phyloP scores from a whole-genome alignment of 2,888 invertebrate genomes.

The Drosophila ochracea region DNA sequence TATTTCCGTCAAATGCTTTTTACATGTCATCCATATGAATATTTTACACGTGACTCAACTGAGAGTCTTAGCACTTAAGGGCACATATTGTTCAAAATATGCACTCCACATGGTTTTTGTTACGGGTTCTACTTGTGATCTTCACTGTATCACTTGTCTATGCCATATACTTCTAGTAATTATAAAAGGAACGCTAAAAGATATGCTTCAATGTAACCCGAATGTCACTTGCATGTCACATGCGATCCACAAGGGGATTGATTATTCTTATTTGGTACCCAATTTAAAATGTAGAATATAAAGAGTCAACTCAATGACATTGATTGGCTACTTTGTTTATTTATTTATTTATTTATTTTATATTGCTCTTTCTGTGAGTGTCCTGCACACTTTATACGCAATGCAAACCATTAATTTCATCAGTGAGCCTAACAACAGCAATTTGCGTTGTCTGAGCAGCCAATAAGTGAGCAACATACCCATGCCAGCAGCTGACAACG shows the following conservation, averaged over 20 bases:
- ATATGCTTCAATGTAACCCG: neutral
- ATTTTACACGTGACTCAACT: neutral
- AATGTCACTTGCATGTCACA: neutral
- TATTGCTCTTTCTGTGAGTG: neutral
- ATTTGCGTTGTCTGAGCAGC: conserved; percentile 25
- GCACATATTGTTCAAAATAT: neutral
- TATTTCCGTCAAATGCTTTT: neutral
- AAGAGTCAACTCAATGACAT: conserved; percentile 34
- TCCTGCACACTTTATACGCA: conserved; percentile 10
- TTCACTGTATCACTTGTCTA: neutral
- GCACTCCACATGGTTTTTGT: neutral
- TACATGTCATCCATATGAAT: neutral
- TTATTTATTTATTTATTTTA: conserved; percentile 4
- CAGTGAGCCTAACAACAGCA: conserved; percentile 14
- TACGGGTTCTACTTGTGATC: neutral
- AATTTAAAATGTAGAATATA: neutral
- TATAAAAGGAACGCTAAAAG: neutral
- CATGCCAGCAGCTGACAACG: neutral
- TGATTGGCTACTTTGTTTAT: conserved; percentile 55
- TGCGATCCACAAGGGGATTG: neutral
- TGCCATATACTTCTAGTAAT: neutral
- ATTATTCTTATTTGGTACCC: conserved; percentile 10
- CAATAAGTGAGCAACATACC: conserved; percentile 15
- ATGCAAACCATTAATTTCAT: conserved; percentile 47
- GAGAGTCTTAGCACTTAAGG: too few relatives aligned